Evolutionary conservation across 2,888 invertebrate genomes (phyloP).

Genomic region (Melanchra persicariae): DNA sequence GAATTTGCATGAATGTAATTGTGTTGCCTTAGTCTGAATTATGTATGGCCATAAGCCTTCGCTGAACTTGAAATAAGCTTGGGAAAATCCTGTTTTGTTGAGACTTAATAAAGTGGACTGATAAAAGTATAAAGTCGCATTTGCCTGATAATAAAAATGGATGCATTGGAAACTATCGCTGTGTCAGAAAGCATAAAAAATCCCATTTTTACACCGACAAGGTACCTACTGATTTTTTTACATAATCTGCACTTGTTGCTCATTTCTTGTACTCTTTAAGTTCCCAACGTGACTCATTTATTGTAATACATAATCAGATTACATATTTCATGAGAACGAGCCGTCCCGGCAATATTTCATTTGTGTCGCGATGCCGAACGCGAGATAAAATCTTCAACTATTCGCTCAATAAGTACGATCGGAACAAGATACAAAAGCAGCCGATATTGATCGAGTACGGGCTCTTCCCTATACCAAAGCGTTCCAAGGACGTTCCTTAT

Average conservation of each 20-base stretch:
- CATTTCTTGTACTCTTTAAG: conserved; percentile 71
- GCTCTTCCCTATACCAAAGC: conserved; percentile 69
- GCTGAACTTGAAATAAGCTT: conserved; percentile 19
- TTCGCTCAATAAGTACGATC: conserved; percentile 81
- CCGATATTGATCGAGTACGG: conserved; percentile 75
- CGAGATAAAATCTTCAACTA: conserved; percentile 82
- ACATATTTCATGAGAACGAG: conserved; percentile 82
- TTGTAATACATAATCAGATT: conserved; percentile 81
- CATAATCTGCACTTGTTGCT: conserved; percentile 67
- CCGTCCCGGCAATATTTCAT: conserved; percentile 80
- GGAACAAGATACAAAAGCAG: conserved; percentile 80
- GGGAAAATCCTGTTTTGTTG: conserved; percentile 1
- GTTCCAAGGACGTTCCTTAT: conserved; percentile 74
- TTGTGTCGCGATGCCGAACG: conserved; percentile 81
- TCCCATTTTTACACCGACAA: not conserved
- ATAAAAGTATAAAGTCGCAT: not conserved
- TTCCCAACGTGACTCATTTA: conserved; percentile 73
- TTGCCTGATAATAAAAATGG: not conserved
- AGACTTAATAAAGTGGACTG: not conserved
- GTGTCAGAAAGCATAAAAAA: not conserved
- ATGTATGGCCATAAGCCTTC: conserved; percentile 15
- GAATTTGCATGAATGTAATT: conserved; percentile 53
- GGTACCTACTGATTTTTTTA: conserved; percentile 54
- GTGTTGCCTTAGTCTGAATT: conserved; percentile 33
- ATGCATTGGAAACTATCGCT: not conserved